phyloP scores from a whole-genome alignment of 2,888 invertebrate species.

The Tyria jacobaeae region DNA sequence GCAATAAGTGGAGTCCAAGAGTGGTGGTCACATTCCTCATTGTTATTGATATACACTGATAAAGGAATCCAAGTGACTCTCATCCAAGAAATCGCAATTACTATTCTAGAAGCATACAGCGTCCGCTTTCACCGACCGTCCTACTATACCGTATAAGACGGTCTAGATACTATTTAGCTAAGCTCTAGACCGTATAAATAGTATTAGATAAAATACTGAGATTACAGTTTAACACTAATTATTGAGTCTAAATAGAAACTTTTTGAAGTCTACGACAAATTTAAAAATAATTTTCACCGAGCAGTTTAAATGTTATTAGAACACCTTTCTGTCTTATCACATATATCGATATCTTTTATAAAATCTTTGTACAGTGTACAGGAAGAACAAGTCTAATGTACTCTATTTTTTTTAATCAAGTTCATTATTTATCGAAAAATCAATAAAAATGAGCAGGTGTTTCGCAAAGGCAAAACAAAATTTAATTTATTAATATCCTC shows the following conservation, averaged over 20 bases:
- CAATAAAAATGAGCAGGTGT: not conserved
- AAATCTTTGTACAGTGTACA: not conserved
- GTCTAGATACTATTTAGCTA: slow-evolving; percentile 19
- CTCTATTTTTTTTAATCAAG: too few relatives aligned
- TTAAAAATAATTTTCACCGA: not conserved
- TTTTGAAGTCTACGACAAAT: not conserved
- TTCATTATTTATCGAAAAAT: not conserved
- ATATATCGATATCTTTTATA: not conserved
- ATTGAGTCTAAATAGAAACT: not conserved
- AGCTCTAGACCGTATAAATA: not conserved
- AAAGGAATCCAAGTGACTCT: not conserved
- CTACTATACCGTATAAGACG: slow-evolving; percentile 16
- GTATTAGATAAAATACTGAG: not conserved
- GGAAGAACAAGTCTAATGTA: not conserved
- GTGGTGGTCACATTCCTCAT: too few relatives aligned
- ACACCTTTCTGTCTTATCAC: not conserved
- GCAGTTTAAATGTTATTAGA: not conserved
- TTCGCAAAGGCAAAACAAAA: not conserved
- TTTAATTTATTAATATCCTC: not conserved
- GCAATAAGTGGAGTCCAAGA: not conserved
- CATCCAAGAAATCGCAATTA: not conserved
- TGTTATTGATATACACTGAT: not conserved
- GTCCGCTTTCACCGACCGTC: slow-evolving; percentile 34
- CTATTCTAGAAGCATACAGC: slow-evolving; percentile 11
- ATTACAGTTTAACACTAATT: not conserved